A percentile compares a stretch with the other conserved stretches of the same genome.
phyloP scores from a whole-genome alignment of 2,888 invertebrate species.

The Megaustenia siamemsis region DNA sequence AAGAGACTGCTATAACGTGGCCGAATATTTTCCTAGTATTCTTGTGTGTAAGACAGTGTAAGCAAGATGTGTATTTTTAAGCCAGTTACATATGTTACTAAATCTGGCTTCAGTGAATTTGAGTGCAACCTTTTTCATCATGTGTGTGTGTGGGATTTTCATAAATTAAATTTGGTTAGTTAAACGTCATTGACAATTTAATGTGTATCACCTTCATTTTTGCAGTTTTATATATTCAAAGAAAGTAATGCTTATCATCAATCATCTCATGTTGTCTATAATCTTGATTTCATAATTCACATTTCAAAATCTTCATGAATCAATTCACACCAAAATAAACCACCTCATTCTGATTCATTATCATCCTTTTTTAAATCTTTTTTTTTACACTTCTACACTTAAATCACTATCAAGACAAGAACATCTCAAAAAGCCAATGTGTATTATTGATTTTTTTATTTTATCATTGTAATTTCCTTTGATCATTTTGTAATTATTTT shows the following conservation, averaged over 20 bases:
- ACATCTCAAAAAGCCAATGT: too few species aligned
- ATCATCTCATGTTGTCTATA: too few species aligned
- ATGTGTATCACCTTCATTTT: neutral
- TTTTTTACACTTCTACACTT: too few species aligned
- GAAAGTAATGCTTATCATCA: too few species aligned
- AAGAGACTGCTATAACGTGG: neutral
- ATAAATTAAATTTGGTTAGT: neutral
- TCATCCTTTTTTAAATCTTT: neutral
- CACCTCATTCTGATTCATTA: neutral
- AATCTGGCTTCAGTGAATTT: constrained; percentile 25
- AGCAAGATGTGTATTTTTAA: constrained; percentile 17
- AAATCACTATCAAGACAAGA: too few species aligned
- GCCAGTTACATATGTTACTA: constrained; percentile 48
- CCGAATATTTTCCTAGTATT: neutral
- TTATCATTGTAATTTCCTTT: neutral
- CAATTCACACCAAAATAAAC: neutral
- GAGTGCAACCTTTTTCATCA: neutral
- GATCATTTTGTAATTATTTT: neutral
- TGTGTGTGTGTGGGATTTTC: neutral
- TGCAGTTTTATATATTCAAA: too few species aligned
- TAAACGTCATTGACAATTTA: neutral
- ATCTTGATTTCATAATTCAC: too few species aligned
- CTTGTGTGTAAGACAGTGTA: constrained; percentile 8
- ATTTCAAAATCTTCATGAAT: neutral
- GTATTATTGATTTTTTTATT: neutral